Conservation (phyloP, 1,140 invertebrate species). For the Eurosta solidaginis region DNA sequence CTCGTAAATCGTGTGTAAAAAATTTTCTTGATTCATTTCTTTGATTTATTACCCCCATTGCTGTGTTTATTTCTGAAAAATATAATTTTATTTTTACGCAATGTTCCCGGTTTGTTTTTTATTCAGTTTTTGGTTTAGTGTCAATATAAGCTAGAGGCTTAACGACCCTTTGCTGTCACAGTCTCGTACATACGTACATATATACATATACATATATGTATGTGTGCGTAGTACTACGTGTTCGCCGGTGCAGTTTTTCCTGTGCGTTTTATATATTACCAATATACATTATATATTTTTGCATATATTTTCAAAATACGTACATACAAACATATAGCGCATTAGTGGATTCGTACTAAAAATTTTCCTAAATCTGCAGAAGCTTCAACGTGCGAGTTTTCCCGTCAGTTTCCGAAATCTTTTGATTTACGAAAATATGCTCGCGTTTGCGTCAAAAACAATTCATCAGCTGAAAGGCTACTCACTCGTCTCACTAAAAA, state of each 20-base stretch:
- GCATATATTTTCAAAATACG: too few species aligned
- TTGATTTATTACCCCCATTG: not conserved
- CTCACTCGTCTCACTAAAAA: not conserved
- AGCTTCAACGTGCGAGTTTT: not conserved
- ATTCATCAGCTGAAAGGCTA: not conserved
- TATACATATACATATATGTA: too few species aligned
- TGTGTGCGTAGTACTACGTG: too few species aligned
- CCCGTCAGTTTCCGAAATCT: not conserved
- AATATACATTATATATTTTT: not conserved
- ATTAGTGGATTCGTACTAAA: too few species aligned
- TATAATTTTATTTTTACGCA: not conserved
- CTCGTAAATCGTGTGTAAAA: not conserved
- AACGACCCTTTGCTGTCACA: not conserved
- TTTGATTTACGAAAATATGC: slow-evolving; percentile 2
- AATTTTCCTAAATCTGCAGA: not conserved
- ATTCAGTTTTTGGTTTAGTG: not conserved
- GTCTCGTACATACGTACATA: too few species aligned
- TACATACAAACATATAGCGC: too few species aligned
- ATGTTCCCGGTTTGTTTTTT: not conserved
- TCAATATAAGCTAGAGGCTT: not conserved
- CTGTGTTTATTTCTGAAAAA: not conserved
- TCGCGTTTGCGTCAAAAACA: slow-evolving; percentile 21
- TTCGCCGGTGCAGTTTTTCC: not conserved
- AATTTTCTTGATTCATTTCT: not conserved
- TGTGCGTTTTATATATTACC: not conserved